These are phyloP conservation scores for Crenuchus spilurus DNA, from an alignment of 2,797 vertebrate species.

Conservation along the genomic window DNA sequence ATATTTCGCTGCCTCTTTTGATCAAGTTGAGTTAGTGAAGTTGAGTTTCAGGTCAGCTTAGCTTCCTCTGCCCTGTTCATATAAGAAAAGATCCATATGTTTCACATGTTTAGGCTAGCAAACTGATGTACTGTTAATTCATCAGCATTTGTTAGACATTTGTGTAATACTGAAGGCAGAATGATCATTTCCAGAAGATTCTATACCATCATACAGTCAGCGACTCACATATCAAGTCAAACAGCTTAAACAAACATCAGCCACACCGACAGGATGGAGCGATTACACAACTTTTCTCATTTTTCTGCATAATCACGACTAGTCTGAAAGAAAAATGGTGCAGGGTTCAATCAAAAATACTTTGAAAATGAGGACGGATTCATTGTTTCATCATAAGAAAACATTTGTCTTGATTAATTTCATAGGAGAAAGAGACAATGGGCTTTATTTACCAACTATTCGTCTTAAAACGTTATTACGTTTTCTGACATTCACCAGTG, in stretches of 20 bases:
- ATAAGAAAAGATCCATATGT: not conserved
- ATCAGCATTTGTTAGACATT: slow-evolving; percentile 8
- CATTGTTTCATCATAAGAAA: not conserved
- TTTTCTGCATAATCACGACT: not conserved
- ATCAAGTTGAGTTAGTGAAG: too few relatives aligned
- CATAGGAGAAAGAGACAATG: too few relatives aligned
- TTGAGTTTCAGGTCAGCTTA: not conserved
- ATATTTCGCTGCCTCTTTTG: too few relatives aligned
- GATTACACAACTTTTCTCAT: not conserved
- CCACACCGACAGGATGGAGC: not conserved
- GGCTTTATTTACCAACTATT: too few relatives aligned
- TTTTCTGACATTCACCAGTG: too few relatives aligned
- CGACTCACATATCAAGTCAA: slow-evolving; percentile 16
- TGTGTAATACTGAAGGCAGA: not conserved
- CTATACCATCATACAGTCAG: not conserved
- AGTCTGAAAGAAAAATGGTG: not conserved
- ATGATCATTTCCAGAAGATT: slow-evolving; percentile 34
- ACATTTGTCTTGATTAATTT: too few relatives aligned
- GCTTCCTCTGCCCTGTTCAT: not conserved
- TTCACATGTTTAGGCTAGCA: not conserved
- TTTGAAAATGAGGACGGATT: too few relatives aligned
- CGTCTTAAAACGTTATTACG: too few relatives aligned
- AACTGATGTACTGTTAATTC: slow-evolving; percentile 8
- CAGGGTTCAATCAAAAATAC: not conserved
- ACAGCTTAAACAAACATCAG: slow-evolving; percentile 24